Evolutionary conservation across 2,888 invertebrate genomes (phyloP), one percentile per base, ranked within the genome.

Genomic region (Pemphredon lugubris): DNA sequence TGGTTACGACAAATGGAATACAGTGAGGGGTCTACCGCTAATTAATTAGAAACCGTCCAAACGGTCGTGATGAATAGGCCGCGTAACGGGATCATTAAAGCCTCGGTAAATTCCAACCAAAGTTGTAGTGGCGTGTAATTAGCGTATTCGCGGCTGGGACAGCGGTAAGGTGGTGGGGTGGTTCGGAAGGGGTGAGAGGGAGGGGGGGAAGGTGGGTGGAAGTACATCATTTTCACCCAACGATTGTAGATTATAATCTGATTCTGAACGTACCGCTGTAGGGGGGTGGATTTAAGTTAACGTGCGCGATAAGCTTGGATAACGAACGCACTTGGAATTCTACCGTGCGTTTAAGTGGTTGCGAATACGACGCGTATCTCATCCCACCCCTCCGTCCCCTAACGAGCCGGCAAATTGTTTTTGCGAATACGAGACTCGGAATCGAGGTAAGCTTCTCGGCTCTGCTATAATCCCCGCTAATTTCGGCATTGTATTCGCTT

Each of bases 81-180:
- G 72, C 67, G 80, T 86, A 84, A 72, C 82, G 75, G 77, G 81
- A 86, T 86, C 84, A 84, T 84, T 85, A 84, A 82, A 77, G 82
- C 66, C 77, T 77, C 72, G 65, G 79, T 76, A 72, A 78, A 81
- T 77, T 77, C 73, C 68, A 61, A 70, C 67, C 74, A 64, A 73
- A 80, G 70, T 75, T 77, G 54, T 64, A 67, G 71, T 65, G 64
- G 70, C 68, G 64, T 72, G 74, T 77, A 83, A 81, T 83, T 81
- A 79, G 76, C 73, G 74, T 58, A 77, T 76, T 79, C 72, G 78
- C 77, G 65, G 60, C 13, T n/a, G n/a, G n/a, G n/a, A n/a, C n/a
- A n/a, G n/a, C n/a, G n/a, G n/a, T n/a, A n/a, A n/a, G n/a, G n/a
- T n/a, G n/a, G n/a, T n/a, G n/a, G n/a, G n/a, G n/a, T n/a, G n/a